Base-by-base conservation (phyloP, 1,140 invertebrate genomes). In the Kradibia gibbosae region DNA sequence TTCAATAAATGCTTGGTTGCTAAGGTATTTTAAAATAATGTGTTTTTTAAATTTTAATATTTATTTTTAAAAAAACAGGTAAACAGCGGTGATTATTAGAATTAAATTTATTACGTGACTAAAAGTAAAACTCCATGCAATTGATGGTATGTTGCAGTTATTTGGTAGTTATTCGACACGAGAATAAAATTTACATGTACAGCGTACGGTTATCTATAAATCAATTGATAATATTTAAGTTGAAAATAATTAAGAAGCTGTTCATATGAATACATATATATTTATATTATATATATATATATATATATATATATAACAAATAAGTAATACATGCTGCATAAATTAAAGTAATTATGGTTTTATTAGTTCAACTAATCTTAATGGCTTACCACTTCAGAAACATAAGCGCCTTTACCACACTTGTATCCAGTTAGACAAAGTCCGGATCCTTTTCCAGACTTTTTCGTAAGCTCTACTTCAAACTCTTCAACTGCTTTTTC, bases 401-500 rank as follows among this genome's bases (percentile, higher is more conserved):
- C 95, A 89, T 98, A 99, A 78, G 98, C 97, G 50, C 98, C 98
- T 39, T 95, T 94, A 67, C 96, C 96, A 86, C 95, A 94, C 85
- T 96, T 95, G 70, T 96, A 95, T n/a, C 96, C 96, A 25, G 97
- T 95, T 82, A 99, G 95, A 84, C 96, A 97, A 50, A 99, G 93
- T 0, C 98, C 99, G 7, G 99, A 93, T 72, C 98, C 97, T 92
- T 97, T 96, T 15, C 97, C 97, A 0, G 96, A 93, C 89, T 99
- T 99, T 88, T 98, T 99, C 39, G 94, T 92, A 36, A 99, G 90
- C 82, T 99, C 98, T 0, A 99, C 95, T 78, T 97, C 96, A 72
- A 99, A 94, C 39, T 96, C 94, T 62, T 96, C 95, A 83, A 95
- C 94, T 13, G 96, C 91, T 67, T 94, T 95, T 86, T 98, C 97